Percentiles rank a stretch among this genome's conserved stretches.
phyloP scores from a whole-genome alignment of 1,140 invertebrate species.

The Neodiprion pinetum region DNA sequence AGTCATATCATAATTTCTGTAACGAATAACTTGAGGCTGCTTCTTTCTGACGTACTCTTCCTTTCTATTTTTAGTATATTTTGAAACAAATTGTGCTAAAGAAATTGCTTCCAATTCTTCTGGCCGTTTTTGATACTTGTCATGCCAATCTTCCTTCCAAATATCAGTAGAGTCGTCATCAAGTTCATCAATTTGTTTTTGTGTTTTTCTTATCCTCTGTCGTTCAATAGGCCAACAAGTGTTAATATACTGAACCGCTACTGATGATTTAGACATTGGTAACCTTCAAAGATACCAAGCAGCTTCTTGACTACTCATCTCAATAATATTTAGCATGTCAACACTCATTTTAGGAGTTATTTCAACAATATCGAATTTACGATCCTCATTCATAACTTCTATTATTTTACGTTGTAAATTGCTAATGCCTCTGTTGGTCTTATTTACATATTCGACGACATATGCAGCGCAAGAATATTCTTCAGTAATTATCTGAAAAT shows the following conservation, averaged over 20 bases:
- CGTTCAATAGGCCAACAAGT: conserved; percentile 19
- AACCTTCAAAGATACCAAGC: conserved; percentile 36
- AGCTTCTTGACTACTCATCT: conserved; percentile 46
- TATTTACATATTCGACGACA: conserved; percentile 50
- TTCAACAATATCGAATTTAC: conserved; percentile 43
- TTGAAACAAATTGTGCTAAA: not conserved
- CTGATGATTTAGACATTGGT: conserved; percentile 32
- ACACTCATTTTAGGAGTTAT: conserved; percentile 38
- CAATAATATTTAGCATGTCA: conserved; percentile 37
- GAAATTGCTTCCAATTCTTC: not conserved
- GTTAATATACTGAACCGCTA: conserved; percentile 17
- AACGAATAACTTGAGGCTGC: conserved; percentile 24
- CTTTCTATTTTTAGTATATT: not conserved
- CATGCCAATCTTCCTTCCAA: not conserved
- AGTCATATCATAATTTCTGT: conserved; percentile 24
- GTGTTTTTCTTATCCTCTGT: not conserved
- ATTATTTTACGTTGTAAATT: conserved; percentile 44
- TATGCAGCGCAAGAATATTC: conserved; percentile 52
- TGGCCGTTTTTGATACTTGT: not conserved
- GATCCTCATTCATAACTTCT: conserved; percentile 45
- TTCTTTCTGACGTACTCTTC: not conserved
- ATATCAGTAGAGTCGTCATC: not conserved
- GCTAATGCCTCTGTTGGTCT: conserved; percentile 49
- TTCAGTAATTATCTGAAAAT: conserved; percentile 52
- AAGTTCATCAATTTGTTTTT: not conserved